Conservation (phyloP, 2,888 invertebrate species). For the Steinernema scapterisci region DNA sequence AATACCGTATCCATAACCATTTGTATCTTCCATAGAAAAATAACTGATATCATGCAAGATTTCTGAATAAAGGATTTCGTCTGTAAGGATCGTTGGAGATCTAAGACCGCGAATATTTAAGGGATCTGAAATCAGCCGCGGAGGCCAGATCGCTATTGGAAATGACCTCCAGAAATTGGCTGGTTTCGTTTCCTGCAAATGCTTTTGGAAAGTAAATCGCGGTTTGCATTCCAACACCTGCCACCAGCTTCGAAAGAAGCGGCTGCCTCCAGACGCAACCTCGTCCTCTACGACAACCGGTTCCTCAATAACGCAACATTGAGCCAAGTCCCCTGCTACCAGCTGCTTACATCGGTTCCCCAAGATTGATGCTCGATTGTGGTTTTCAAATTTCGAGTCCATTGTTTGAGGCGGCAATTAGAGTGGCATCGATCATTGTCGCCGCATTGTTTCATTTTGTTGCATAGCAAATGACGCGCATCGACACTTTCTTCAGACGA, state of each 20-base stretch:
- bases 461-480: constrained; percentile 32
- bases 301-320: constrained; percentile 12
- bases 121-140: too few species aligned
- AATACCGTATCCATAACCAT: not conserved
- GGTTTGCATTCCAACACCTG: too few species aligned
- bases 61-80: not conserved
- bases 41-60: not conserved
- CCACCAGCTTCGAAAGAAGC: too few species aligned
- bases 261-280: too few species aligned
- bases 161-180: too few species aligned
- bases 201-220: too few species aligned
- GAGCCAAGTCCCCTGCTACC: not conserved
- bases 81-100: too few species aligned
- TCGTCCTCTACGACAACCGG: not conserved
- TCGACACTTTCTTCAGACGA: not conserved
- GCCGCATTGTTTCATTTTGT: constrained; percentile 29
- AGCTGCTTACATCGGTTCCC: not conserved
- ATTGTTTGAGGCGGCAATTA: constrained; percentile 24
- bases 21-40: not conserved
- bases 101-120: too few species aligned
- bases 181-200: too few species aligned
- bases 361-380: constrained; percentile 12
- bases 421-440: constrained; percentile 29
- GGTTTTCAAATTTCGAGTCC: constrained; percentile 24
- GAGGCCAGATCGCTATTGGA: too few species aligned